Evolutionary conservation across 2,113 vertebrate species (phyloP).

Genomic region (Nycticryphes semicollaris): DNA sequence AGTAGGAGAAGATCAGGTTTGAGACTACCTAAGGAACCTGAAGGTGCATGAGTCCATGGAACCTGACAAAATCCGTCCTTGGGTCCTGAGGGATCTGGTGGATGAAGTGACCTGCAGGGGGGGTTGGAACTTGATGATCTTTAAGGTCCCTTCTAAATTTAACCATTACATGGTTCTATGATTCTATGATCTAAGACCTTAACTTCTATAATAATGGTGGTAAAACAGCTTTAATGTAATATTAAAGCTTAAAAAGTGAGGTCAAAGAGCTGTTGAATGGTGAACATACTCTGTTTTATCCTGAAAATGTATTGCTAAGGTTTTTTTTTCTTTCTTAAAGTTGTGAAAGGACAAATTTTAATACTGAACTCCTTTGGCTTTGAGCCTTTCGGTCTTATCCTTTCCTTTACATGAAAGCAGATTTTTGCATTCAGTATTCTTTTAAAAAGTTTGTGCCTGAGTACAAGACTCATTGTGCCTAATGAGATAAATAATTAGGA

Average conservation of each 20-base stretch:
- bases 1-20: no score
- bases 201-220: neutral
- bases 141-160: no score
- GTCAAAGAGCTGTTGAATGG: neutral
- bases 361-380: neutral
- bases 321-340: neutral
- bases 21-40: no score
- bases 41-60: no score
- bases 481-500: neutral
- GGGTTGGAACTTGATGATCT: no score
- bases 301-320: neutral
- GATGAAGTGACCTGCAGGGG: no score
- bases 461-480: neutral
- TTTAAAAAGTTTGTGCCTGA: neutral
- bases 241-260: neutral
- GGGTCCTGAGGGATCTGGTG: no score
- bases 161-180: no score
- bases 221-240: neutral
- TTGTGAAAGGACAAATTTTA: neutral
- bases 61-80: no score
- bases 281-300: neutral
- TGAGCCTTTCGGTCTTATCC: neutral
- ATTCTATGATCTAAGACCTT: neutral
- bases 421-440: neutral
- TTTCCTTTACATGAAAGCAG: neutral